Evolutionary conservation across 1,140 invertebrate genomes (phyloP).

Genomic region (Nylanderia fulva): DNA sequence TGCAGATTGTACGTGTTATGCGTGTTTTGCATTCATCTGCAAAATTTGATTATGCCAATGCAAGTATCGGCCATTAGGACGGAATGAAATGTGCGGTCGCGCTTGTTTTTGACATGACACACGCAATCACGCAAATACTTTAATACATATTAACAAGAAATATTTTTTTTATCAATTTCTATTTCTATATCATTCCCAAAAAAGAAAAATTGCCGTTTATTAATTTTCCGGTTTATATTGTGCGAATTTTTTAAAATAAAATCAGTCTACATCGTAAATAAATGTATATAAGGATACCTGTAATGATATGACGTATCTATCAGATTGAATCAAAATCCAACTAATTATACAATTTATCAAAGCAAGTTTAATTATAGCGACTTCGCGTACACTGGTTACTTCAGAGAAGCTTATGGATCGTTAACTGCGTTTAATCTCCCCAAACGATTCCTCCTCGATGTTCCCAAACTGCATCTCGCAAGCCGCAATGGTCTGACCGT

Average conservation of each 20-base stretch:
- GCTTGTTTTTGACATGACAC: not conserved
- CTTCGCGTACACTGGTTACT: slow-evolving; percentile 20
- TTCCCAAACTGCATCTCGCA: slow-evolving; percentile 31
- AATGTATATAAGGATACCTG: no score
- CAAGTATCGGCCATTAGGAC: slow-evolving; percentile 15
- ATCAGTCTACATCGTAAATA: not conserved
- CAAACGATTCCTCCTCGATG: slow-evolving; percentile 52
- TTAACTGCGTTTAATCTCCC: slow-evolving; percentile 52
- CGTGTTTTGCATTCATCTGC: slow-evolving; percentile 19
- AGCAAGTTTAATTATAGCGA: slow-evolving; percentile 40
- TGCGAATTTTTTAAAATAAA: not conserved
- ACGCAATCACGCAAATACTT: not conserved
- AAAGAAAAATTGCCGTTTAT: not conserved
- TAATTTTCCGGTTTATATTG: no score
- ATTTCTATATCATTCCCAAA: not conserved
- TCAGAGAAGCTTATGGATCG: slow-evolving; percentile 24
- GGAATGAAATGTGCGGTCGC: not conserved
- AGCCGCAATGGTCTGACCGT: slow-evolving; percentile 31
- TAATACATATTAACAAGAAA: not conserved
- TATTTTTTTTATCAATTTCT: not conserved
- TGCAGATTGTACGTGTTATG: slow-evolving; percentile 31
- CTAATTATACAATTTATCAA: slow-evolving; percentile 30
- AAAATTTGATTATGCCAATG: slow-evolving; percentile 41
- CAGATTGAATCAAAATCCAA: not conserved
- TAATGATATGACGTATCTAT: not conserved